Base-by-base conservation (phyloP, 2,113 vertebrate species). In the Thomomys bottae region DNA sequence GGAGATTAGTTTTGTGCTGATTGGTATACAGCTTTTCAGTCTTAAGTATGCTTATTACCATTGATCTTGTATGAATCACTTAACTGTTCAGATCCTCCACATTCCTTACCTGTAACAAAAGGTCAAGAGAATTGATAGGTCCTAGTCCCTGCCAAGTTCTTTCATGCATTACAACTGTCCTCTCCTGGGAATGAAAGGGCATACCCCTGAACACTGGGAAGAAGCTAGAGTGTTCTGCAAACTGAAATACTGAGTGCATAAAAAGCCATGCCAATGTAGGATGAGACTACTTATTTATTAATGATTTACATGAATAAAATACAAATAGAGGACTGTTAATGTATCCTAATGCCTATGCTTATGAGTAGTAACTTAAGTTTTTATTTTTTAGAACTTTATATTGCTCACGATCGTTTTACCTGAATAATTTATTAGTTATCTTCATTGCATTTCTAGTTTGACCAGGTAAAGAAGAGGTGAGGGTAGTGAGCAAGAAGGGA, bases 351-450 rank as follows among this genome's bases (percentile, higher is more conserved):
- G 80, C 78, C 49, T 84, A n/a, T 94, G 59, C 88, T 91, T 95
- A 91, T 78, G 84, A 91, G 66, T 75, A 66, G 70, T 90, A 85
- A 92, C 88, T 95, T 88, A 91, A 89, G 34, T 64, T 90, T 95
- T 92, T 64, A 88, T 95, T 92, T 88, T 49, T 59, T 24, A 89
- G 81, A 94, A 82, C 49, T 87, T 83, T 86, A 12, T 67, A 8
- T 94, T 91, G 71, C 61, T 90, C 8, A 30, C 94, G 83, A 84
- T 93, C 0, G 0, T 45, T 91, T 91, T 89, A 66, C 38, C 20
- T 96, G 89, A 94, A 95, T 95, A 95, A 96, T 94, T 95, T 86
- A 96, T 93, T 84, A 40, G 38, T 75, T 72, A 76, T 64, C 4
- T 81, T 94, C 36, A 36, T 81, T 92, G 36, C 45, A 70, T 94